Conservation (phyloP, 2,797 vertebrate species). For the Triplophysa yarkandensis region DNA sequence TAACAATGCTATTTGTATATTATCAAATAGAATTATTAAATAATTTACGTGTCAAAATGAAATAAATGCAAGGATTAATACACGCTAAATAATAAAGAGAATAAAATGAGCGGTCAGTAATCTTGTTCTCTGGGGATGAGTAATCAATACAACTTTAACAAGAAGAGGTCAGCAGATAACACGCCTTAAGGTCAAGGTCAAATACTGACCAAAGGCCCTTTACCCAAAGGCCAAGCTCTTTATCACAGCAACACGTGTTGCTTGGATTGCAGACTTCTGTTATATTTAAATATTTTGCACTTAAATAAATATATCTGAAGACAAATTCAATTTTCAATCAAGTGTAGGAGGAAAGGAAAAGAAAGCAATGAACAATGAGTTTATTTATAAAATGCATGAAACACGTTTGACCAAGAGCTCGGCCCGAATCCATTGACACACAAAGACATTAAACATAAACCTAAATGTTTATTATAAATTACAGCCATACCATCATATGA, state of each 20-base stretch:
- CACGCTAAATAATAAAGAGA: not conserved
- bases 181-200: slow-evolving; percentile 92
- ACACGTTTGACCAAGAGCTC: not conserved
- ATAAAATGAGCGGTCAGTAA: slow-evolving; percentile 34
- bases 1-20: no score
- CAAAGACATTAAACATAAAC: not conserved
- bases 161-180: slow-evolving; percentile 88
- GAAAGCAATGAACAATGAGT: not conserved
- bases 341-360: not conserved
- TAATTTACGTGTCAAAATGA: not conserved
- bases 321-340: not conserved
- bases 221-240: slow-evolving; percentile 89
- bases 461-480: slow-evolving; percentile 5
- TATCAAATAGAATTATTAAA: not conserved
- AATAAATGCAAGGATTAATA: not conserved
- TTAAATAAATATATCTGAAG: no score
- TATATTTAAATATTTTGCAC: no score
- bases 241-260: slow-evolving; percentile 79
- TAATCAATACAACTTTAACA: slow-evolving; percentile 86
- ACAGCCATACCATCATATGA: slow-evolving; percentile 5
- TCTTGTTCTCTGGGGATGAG: slow-evolving; percentile 76
- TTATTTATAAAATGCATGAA: not conserved
- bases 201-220: slow-evolving; percentile 92
- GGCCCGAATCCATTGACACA: not conserved
- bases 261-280: slow-evolving; percentile 61